Evolutionary conservation across 2,797 vertebrate species (phyloP).

Genomic region (Rhabdophis nuchalis): DNA sequence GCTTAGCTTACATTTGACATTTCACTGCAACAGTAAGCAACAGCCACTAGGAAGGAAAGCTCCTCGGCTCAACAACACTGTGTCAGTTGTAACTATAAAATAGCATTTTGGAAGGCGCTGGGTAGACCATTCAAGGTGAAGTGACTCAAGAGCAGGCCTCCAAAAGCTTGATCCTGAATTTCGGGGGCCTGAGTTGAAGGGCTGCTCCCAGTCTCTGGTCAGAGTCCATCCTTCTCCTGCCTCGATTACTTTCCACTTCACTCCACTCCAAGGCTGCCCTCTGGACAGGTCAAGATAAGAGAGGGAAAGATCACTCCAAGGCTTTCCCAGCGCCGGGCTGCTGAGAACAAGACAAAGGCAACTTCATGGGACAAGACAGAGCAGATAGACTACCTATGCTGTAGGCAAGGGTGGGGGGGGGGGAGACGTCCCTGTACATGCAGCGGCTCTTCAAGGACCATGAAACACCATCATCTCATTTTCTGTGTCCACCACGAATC

Average conservation of each 20-base stretch:
- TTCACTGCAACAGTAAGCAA: not conserved
- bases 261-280: not conserved
- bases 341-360: not conserved
- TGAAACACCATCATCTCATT: not conserved
- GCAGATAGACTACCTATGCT: not conserved
- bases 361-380: not conserved
- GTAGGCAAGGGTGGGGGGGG: not conserved
- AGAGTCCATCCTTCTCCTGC: not conserved
- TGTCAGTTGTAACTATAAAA: not conserved
- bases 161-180: not conserved
- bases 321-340: not conserved
- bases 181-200: not conserved
- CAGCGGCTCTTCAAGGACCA: not conserved
- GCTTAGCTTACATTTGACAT: not conserved
- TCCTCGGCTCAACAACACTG: not conserved
- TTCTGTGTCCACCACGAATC: not conserved
- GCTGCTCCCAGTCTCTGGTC: not conserved
- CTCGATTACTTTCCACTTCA: not conserved
- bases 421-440: not conserved
- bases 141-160: not conserved
- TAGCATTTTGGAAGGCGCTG: not conserved
- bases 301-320: not conserved
- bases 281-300: not conserved
- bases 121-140: not conserved
- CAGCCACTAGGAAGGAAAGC: not conserved